Evolutionary conservation across 2,113 vertebrate species (phyloP), one percentile per base, ranked within the genome.

Genomic region (Prochilodus magdalenae): DNA sequence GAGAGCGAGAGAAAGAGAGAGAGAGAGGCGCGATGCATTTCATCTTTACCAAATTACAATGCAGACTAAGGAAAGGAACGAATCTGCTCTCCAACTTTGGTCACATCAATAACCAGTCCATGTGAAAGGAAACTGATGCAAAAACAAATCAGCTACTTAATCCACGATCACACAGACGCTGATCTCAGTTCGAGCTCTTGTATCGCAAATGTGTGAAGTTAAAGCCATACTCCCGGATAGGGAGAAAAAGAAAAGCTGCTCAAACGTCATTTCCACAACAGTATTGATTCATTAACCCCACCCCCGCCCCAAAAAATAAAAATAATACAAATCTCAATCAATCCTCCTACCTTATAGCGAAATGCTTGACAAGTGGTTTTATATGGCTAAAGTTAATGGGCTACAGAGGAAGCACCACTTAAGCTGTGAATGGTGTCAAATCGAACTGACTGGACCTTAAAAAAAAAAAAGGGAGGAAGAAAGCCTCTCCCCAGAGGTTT

Each of bases 381-480:
- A 70, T 81, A 75, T 75, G 72, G 80, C 80, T 75, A 66, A 81
- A 80, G 79, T 36, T 80, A 80, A 73, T 7, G 36, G 60, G 47
- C 33, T 30, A 67, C 70, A 51, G 62, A 78, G 44, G 60, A 82
- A 85, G 84, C 75, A 77, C 84, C 79, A 78, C 76, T 60, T 69
- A 47, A 67, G 78, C 36, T 30, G 65, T 20, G 62, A 49, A 79
- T 22, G 40, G 53, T 57, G 79, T 44, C 12, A 10, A 63, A 49
- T 79, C 36, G 27, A 49, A 60, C 33, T 40, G 20, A 85, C 14
- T 10, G 62, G 80, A 71, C 36, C 59, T 11, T 77, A 12, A 14
- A 53, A 13, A 76, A 44, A 36, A 36, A 36, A 36, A 36, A 36
- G 15, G n/a, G n/a, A n/a, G n/a, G n/a, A n/a, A n/a, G n/a, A n/a